Evolutionary conservation across 2,797 vertebrate genomes (phyloP), one percentile per base, ranked within the genome.

Genomic region (Decapterus maruadsi): DNA sequence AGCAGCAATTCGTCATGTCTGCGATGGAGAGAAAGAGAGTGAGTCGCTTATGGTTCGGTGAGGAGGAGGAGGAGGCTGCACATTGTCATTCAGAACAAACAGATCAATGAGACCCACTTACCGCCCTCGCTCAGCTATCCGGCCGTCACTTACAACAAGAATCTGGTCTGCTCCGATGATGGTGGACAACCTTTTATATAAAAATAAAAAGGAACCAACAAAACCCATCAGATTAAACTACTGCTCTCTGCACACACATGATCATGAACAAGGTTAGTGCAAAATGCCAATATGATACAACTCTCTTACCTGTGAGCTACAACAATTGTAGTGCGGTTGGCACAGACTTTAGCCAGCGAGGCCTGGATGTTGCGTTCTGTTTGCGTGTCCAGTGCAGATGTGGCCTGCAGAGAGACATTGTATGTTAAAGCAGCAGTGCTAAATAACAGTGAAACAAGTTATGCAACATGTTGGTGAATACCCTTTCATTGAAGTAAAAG

Each of bases 291-390:
- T 2, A n/a, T 2, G 13, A 14, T 0, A 2, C 2, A 1, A 5
- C 10, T 50, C 4, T 45, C 29, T 76, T 93, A 99, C 98, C 98
- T 97, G 89, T 99, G 98, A 51, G 98, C 98, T 11, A 99, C 97
- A 0, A 99, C 95, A 0, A 99, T 66, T 45, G 97, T 97, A 56
- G 98, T 99, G 7, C 95, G 95, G 79, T 96, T 96, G 77, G 95
- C 59, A 0, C 98, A 99, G 67, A 99, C 95, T 90, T 96, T 97
- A 62, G 95, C 90, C 78, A 99, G 83, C 0, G 98, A 99, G 22
- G 97, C 96, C 91, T 99, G 98, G 88, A 99, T 99, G 90, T 97
- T 97, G 65, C 98, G 95, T 72, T 99, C 98, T 0, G 97, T 99
- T 79, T 98, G 95, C 0, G 98, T 99, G 92, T 99, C 98, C 0